Base-by-base conservation (phyloP, 2,888 invertebrate species). In the Drosophila ezoana region DNA sequence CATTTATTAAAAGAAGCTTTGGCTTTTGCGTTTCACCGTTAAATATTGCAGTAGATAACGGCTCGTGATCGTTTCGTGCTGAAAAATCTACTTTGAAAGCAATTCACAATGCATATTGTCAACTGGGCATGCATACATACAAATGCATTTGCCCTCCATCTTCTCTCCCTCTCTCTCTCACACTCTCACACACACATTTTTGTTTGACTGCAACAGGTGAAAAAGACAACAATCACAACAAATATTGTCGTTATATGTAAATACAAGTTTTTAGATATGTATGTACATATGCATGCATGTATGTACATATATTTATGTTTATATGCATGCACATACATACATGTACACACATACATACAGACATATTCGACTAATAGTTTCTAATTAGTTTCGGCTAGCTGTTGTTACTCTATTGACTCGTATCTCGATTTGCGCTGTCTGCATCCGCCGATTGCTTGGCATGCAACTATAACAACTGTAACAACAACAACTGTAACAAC, bases 141-240 rank as follows among this genome's bases (percentile, higher is more conserved):
- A 23, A 5, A 23, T 28, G 28, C 37, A 9, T 13, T 48, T 41
- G 3, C 33, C 3, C 1, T 33, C 14, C 41, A 41, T 43, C 13
- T 38, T 52, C 38, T 13, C 20, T 18, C 20, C 1, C 14, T 23
- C 11, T 1, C 16, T 3, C 3, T 0, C 38, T 8, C 14, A 11
- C 5, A 14, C 14, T 9, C 23, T 2, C 38, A 14, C 14, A 33
- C 28, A 5, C 14, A 28, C 44, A 41, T 20, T 62, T 54, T 28
- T 43, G 63, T 56, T 49, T 33, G 54, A 44, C 52, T 61, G 69
- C 78, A 73, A 59, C 61, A 78, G 70, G 65, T 62, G 48, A 48
- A 56, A 57, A 48, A 61, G 68, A 51, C 28, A 28, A 41, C 32
- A 58, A 44, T 53, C 45, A 13, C 48, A 43, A 43, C 23, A 62